These are phyloP conservation scores for Crocidura indochinensis DNA, from an alignment of 2,797 vertebrate genomes.

Conservation along the genomic window DNA sequence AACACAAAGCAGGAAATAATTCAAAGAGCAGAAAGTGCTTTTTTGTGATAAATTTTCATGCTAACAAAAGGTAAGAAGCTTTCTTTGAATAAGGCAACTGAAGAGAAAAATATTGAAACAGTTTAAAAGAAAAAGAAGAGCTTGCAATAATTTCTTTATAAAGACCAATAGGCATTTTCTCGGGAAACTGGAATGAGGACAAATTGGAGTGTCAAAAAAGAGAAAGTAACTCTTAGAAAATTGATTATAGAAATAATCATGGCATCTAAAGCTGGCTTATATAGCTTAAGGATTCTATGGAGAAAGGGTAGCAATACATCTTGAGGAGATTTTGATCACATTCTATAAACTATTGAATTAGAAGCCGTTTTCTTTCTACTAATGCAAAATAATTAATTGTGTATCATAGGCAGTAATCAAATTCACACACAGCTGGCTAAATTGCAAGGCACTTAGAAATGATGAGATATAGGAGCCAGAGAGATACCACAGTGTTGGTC, in stretches of 20 bases:
- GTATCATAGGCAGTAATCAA: background rate
- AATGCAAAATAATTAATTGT: conserved; percentile 39
- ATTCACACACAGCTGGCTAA: background rate
- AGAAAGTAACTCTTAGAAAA: conserved; percentile 65
- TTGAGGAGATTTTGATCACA: background rate
- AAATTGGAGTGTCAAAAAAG: conserved; percentile 59
- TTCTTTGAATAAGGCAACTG: conserved; percentile 66
- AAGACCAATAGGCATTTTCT: conserved; percentile 39
- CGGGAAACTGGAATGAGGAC: conserved; percentile 58
- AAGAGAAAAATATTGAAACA: conserved; percentile 56
- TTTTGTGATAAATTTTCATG: conserved; percentile 69
- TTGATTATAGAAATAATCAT: conserved; percentile 32
- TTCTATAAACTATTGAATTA: conserved; percentile 48
- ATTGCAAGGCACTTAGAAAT: conserved; percentile 23
- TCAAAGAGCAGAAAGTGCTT: conserved; percentile 66
- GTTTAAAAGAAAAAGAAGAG: conserved; percentile 71
- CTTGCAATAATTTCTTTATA: conserved; percentile 38
- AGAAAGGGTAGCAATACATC: background rate
- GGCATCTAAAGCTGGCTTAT: conserved; percentile 6
- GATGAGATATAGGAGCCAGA: background rate
- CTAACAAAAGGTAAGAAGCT: conserved; percentile 66
- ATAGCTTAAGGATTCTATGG: conserved; percentile 25
- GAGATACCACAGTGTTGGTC: no score
- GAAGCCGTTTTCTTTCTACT: background rate
- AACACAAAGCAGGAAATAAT: conserved; percentile 54